A percentile compares a stretch with the other conserved stretches of the same genome.
phyloP scores from a whole-genome alignment of 2,113 vertebrate species.

The Acinonyx jubatus region DNA sequence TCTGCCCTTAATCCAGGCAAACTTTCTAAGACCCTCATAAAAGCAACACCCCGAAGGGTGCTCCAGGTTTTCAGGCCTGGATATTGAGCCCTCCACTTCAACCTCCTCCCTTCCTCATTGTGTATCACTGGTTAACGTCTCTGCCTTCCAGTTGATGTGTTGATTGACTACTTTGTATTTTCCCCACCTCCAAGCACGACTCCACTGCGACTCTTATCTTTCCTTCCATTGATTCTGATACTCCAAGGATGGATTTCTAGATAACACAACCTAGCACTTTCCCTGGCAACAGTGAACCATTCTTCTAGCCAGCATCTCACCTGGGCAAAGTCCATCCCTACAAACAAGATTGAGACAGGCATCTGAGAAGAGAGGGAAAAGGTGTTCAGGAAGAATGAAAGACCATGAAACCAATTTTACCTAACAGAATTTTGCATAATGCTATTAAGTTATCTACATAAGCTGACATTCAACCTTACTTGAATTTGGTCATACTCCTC shows the following conservation, averaged over 20 bases:
- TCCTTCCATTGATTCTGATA: neutral
- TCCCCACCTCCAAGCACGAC: neutral
- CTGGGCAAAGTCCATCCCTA: neutral
- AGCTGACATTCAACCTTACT: neutral
- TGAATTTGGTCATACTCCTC: constrained; percentile 7
- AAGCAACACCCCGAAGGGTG: neutral
- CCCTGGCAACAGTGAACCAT: neutral
- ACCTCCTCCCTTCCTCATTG: neutral
- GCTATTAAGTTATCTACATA: neutral
- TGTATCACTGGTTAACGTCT: neutral
- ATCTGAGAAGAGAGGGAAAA: neutral
- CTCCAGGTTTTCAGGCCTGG: neutral
- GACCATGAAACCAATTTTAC: neutral
- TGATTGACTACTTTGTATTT: neutral
- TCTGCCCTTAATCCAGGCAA: neutral
- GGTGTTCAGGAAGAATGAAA: neutral
- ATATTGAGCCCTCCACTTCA: neutral
- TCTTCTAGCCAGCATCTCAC: neutral
- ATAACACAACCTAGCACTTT: neutral
- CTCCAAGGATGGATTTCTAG: neutral
- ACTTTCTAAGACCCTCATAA: neutral
- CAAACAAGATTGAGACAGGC: neutral
- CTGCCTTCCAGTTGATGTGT: neutral
- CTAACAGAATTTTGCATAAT: neutral
- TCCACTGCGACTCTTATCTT: neutral